Base-by-base conservation (phyloP, 2,888 invertebrate genomes). In the Leucophenga montana region DNA sequence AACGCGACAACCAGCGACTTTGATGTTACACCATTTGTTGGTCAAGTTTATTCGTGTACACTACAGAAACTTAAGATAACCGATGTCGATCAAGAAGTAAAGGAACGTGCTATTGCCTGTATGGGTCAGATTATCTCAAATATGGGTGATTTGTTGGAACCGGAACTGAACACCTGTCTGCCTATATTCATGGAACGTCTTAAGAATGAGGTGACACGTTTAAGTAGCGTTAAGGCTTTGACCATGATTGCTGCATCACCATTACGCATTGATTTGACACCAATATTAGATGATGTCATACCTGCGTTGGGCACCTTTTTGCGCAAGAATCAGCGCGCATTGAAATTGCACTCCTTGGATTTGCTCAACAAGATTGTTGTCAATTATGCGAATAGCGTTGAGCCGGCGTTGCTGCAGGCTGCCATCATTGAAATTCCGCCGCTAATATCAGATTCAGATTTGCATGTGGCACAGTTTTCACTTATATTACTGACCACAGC, bases 1-100 rank as follows among this genome's bases (percentile, higher is more conserved):
- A 89, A 91, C 9, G 54, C 66, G 13, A 89, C 91, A 2, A 80
- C 73, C 22, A 67, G 73, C 0, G 90, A 91, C 53, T 92, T 95
- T 78, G 94, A 96, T 87, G 93, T 96, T 77, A 91, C 92, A 3
- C 92, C 93, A n/a, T 95, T 94, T 87, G 93, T 96, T 22, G 91
- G 91, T 14, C 92, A 93, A 70, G 93, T 95, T 86, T 98, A 98
- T 89, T 91, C 92, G 71, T 95, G 95, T 82, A 96, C 97, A 0
- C 89, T 97, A 78, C 92, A 94, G 71, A 92, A 97, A 71, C 91
- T 99, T 50, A 94, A 94, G 82, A 96, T 98, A 44, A 95, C 98
- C 0, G 99, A 99, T 87, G 97, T 99, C 85, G 99, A 99, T 90
- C 99, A 99, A 88, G 99, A 99, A 90, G 99, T 99, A 0, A 99